phyloP scores from a whole-genome alignment of 2,113 vertebrate species.

The Archocentrus centrarchus region DNA sequence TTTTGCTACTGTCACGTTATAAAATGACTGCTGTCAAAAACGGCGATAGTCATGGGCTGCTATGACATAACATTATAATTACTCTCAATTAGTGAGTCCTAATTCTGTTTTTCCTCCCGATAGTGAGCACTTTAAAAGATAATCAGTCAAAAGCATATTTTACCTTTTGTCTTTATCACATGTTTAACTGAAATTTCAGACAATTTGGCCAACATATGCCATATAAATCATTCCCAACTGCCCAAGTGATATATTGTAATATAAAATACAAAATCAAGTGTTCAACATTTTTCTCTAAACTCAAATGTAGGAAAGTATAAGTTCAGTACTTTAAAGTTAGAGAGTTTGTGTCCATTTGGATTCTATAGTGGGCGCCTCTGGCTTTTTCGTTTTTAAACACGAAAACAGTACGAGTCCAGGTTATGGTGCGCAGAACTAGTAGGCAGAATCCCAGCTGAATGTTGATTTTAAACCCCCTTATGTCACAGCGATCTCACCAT shows the following conservation, averaged over 20 bases:
- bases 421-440: not conserved
- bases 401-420: not conserved
- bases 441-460: not conserved
- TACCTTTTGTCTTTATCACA: not conserved
- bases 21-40: not conserved
- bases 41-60: not conserved
- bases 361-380: not conserved
- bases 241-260: not conserved
- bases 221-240: slow-evolving; percentile 7
- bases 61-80: not conserved
- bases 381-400: not conserved
- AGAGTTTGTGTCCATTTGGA: not conserved
- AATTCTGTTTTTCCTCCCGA: not conserved
- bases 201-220: not conserved
- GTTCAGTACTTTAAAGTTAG: not conserved
- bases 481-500: not conserved
- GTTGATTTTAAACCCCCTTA: not conserved
- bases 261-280: not conserved
- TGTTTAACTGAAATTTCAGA: not conserved
- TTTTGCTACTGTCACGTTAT: not conserved
- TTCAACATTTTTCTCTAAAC: not conserved
- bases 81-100: not conserved
- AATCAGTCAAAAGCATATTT: not conserved
- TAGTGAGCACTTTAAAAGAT: not conserved
- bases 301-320: not conserved